Evolutionary conservation across 2,797 vertebrate species (phyloP), one percentile per base, ranked within the genome.

Genomic region (Paramormyrops hopkinsi): DNA sequence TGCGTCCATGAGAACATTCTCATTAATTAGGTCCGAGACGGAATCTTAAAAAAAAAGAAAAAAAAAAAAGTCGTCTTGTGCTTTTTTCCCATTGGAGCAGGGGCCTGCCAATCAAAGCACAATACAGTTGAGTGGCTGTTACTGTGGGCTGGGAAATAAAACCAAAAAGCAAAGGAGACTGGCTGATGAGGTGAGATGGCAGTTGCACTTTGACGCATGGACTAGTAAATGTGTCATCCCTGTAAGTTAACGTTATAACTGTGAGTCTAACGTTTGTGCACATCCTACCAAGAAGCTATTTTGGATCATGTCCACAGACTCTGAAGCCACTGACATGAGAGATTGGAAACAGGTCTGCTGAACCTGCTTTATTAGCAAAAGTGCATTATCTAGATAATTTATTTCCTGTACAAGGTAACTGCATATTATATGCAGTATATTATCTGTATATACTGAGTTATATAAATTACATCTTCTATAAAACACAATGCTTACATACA

Each of bases 401-500:
- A 85, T 85, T 48, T 85, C 44, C 48, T 22, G 82, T 46, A 85
- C 48, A 46, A 85, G 44, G 82, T 85, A 85, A 51, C 82, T 85
- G 82, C 44, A 85, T 85, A 51, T 85, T 82, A 46, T 82, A 82
- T 46, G 76, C 76, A 82, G 76, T 82, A 82, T 82, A 82, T 82
- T 48, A 85, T 85, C 11, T 29, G 48, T 85, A 51, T 22, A 51
- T 85, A 85, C 12, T 85, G 41, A 48, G 48, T 85, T 85, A 85
- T 85, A 85, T 85, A 85, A 85, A 85, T 85, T 22, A 85, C 22
- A 85, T 48, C 44, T 51, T 22, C 82, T 51, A 50, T 85, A 50
- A 85, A 85, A 25, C 82, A 85, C n/a, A 85, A 22, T 85, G 82
- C 82, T 51, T 51, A 85, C 82, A 85, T 51, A 51, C 82, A 51